Percentiles rank a stretch among this genome's conserved stretches.
Conservation (phyloP, 2,888 invertebrate genomes). For the Smittia sp. region DNA sequence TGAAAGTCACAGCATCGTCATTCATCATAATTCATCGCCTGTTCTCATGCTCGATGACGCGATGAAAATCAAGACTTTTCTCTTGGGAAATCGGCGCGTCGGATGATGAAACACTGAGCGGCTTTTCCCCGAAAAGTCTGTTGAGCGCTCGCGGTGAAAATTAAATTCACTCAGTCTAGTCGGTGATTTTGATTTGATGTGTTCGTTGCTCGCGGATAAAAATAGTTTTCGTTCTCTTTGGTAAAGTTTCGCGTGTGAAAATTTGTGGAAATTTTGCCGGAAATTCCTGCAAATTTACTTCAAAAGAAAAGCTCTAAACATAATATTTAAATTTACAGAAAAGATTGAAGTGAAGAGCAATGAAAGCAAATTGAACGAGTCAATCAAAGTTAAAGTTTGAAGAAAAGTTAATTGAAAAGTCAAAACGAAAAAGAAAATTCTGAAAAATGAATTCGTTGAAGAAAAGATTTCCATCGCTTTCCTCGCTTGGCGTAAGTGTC, state of each 20-base stretch:
- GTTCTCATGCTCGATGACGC: too few relatives aligned
- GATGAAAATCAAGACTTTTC: neutral
- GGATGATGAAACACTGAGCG: neutral
- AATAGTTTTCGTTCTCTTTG: neutral
- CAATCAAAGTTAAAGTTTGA: neutral
- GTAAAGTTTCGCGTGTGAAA: neutral
- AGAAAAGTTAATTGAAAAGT: neutral
- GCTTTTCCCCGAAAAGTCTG: neutral
- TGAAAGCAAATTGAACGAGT: neutral
- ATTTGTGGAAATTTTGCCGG: neutral
- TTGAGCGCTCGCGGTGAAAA: neutral
- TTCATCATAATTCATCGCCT: too few relatives aligned
- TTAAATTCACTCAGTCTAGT: conserved; percentile 25
- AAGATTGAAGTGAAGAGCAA: neutral
- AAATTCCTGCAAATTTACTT: neutral
- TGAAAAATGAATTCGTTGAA: conserved; percentile 49
- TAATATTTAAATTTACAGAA: neutral
- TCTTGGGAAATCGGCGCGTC: neutral
- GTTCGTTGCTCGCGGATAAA: conserved; percentile 26
- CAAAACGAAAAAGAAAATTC: neutral
- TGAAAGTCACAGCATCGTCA: neutral
- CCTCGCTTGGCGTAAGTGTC: conserved; percentile 57
- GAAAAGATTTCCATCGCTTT: conserved; percentile 57
- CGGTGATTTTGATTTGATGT: conserved; percentile 36
- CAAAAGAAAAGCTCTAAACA: neutral